phyloP scores from a whole-genome alignment of 2,113 vertebrate species.

The Stomatorhinus ivindoensis region DNA sequence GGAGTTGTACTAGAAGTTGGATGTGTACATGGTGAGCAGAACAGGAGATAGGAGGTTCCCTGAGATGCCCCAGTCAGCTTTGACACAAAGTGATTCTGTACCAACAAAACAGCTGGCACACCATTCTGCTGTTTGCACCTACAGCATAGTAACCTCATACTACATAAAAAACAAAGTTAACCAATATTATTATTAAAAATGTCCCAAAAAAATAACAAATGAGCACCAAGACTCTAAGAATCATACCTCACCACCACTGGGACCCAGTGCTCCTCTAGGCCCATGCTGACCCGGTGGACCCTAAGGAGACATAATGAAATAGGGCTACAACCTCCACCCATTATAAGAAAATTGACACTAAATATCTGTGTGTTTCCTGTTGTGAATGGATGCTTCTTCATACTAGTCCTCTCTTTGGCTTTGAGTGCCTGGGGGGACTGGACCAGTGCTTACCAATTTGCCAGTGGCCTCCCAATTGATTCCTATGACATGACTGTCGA shows the following conservation, averaged over 20 bases:
- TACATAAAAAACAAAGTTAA: neutral
- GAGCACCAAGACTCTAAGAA: neutral
- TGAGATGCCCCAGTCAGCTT: neutral
- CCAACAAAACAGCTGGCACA: neutral
- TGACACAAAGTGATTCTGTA: neutral
- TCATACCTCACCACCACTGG: slow-evolving; percentile 73
- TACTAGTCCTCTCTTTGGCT: neutral
- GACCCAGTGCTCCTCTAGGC: slow-evolving; percentile 70
- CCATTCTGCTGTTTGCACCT: neutral
- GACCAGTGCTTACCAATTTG: neutral
- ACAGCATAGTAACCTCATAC: neutral
- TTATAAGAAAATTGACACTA: neutral
- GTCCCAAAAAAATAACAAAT: neutral
- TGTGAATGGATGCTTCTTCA: neutral
- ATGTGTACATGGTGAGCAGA: neutral
- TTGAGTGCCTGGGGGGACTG: neutral
- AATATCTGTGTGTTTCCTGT: neutral
- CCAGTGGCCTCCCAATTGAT: neutral
- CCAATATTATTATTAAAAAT: neutral
- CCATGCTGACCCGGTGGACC: slow-evolving; percentile 80
- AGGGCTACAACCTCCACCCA: neutral
- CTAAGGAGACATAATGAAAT: slow-evolving; percentile 46
- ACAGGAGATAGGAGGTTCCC: neutral
- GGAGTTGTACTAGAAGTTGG: neutral
- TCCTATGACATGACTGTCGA: neutral